phyloP scores from a whole-genome alignment of 2,797 vertebrate genomes.

The Remorina albescens region DNA sequence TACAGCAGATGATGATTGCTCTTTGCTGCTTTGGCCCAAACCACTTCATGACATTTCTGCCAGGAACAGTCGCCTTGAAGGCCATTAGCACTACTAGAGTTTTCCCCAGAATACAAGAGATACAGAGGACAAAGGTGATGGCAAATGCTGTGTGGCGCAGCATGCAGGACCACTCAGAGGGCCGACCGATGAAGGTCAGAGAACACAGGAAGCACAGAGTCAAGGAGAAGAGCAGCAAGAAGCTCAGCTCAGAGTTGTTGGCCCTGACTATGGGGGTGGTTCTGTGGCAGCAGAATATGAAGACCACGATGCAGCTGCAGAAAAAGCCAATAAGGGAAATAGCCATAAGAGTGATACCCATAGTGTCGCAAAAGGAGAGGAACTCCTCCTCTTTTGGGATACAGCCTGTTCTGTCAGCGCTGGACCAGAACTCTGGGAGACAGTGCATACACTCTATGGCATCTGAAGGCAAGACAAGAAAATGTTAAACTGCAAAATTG shows the following conservation, averaged over 20 bases:
- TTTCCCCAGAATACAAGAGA: slow-evolving; percentile 87
- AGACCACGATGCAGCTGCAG: slow-evolving; percentile 74
- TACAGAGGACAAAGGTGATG: slow-evolving; percentile 85
- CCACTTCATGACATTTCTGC: slow-evolving; percentile 80
- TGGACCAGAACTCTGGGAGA: slow-evolving; percentile 86
- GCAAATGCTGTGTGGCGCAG: slow-evolving; percentile 85
- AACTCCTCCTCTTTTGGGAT: slow-evolving; percentile 85
- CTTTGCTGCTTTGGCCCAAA: slow-evolving; percentile 81
- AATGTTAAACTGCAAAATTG: slow-evolving; percentile 9
- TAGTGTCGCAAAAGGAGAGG: slow-evolving; percentile 83
- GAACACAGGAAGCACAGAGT: slow-evolving; percentile 87
- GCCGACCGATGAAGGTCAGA: slow-evolving; percentile 84
- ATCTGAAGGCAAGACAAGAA: slow-evolving; percentile 70
- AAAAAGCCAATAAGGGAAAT: slow-evolving; percentile 83
- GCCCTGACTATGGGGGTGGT: slow-evolving; percentile 82
- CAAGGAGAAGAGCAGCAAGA: slow-evolving; percentile 86
- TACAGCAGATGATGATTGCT: slow-evolving; percentile 79
- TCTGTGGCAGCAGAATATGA: slow-evolving; percentile 79
- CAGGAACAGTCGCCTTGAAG: slow-evolving; percentile 81
- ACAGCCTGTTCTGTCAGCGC: slow-evolving; percentile 77
- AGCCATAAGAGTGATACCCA: slow-evolving; percentile 79
- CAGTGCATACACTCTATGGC: slow-evolving; percentile 85
- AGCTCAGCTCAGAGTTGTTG: slow-evolving; percentile 87
- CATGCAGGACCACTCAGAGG: slow-evolving; percentile 86
- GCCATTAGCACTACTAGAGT: slow-evolving; percentile 87